phyloP scores from a whole-genome alignment of 2,888 invertebrate genomes.

The Gandaritis pyraliata region DNA sequence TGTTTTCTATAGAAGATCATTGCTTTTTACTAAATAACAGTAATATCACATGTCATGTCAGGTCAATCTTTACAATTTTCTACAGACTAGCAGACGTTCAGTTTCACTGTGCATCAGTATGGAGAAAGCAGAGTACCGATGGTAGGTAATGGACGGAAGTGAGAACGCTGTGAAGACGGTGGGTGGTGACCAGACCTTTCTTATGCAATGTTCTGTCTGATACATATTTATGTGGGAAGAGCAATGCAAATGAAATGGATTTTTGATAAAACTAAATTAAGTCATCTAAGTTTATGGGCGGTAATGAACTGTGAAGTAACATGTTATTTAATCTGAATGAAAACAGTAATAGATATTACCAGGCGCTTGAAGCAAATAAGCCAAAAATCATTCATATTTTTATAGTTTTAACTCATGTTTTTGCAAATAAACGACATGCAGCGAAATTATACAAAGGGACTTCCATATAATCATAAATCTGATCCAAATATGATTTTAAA shows the following conservation, averaged over 20 bases:
- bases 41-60: too few relatives aligned
- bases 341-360: too few relatives aligned
- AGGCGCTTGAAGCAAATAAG: too few relatives aligned
- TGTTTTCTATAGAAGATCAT: too few relatives aligned
- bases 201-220: slow-evolving; percentile 22
- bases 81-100: background rate
- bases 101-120: slow-evolving; percentile 34
- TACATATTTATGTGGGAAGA: slow-evolving; percentile 30
- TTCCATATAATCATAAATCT: slow-evolving; percentile 20
- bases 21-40: too few relatives aligned
- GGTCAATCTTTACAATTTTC: background rate
- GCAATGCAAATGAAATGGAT: slow-evolving; percentile 4
- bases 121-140: slow-evolving; percentile 37
- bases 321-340: too few relatives aligned
- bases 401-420: background rate
- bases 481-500: slow-evolving; percentile 21
- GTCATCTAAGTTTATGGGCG: slow-evolving; percentile 6
- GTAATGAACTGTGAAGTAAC: background rate
- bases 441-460: background rate
- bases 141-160: slow-evolving; percentile 39
- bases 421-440: background rate
- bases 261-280: slow-evolving; percentile 17
- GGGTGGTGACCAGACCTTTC: slow-evolving; percentile 23
- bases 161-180: slow-evolving; percentile 28
- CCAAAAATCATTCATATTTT: background rate